These are phyloP conservation scores for Bombus pyrosoma DNA, from an alignment of 1,140 invertebrate genomes.

Conservation along the genomic window DNA sequence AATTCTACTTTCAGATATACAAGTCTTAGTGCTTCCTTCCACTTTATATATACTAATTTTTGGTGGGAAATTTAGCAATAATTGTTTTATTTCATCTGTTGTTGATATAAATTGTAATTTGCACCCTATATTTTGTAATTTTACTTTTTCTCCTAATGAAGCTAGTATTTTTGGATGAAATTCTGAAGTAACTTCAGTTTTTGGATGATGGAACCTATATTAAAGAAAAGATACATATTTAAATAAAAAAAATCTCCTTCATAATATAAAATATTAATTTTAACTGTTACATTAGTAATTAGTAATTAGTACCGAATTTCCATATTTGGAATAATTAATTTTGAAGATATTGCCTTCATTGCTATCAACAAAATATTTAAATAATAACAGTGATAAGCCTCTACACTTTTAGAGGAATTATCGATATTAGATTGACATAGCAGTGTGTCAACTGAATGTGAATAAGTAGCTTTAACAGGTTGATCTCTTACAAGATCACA, in stretches of 20 bases:
- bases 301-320: slow-evolving; percentile 74
- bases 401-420: slow-evolving; percentile 64
- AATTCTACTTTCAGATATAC: slow-evolving; percentile 69
- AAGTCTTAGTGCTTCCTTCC: slow-evolving; percentile 63
- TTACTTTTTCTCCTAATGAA: slow-evolving; percentile 69
- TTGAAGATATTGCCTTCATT: slow-evolving; percentile 68
- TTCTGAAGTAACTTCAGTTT: slow-evolving; percentile 74
- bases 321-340: slow-evolving; percentile 65
- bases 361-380: slow-evolving; percentile 69
- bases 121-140: slow-evolving; percentile 77
- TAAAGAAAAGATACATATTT: slow-evolving; percentile 17
- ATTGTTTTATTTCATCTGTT: slow-evolving; percentile 74
- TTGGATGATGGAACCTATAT: slow-evolving; percentile 81
- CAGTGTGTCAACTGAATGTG: slow-evolving; percentile 40
- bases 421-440: slow-evolving; percentile 30
- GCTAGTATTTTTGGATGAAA: slow-evolving; percentile 65
- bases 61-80: slow-evolving; percentile 77
- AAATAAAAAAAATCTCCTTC: neutral
- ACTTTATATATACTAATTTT: slow-evolving; percentile 78
- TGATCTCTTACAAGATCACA: slow-evolving; percentile 34
- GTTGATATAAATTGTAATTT: slow-evolving; percentile 81
- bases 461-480: slow-evolving; percentile 27
- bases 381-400: slow-evolving; percentile 75
- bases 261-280: slow-evolving; percentile 18
- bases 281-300: slow-evolving; percentile 13